Base-by-base conservation (phyloP, 2,888 invertebrate genomes). In the Drosophila paranaensis region DNA sequence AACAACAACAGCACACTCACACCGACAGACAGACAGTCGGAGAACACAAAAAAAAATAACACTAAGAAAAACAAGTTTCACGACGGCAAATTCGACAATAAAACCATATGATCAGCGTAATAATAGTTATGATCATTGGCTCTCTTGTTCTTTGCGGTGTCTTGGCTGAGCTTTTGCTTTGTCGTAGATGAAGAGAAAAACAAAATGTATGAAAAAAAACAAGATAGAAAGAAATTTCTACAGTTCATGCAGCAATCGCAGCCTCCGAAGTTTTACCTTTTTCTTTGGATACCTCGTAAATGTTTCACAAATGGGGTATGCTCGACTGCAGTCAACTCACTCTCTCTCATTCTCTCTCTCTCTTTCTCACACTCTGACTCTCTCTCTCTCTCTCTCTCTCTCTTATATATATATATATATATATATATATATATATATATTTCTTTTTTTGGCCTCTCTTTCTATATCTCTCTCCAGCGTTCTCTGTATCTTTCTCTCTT, bases 71-170 rank as follows among this genome's bases (percentile, higher is more conserved):
- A 85, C 84, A 84, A 85, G 84, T 85, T 85, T 82, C 61, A 40
- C 72, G 79, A 60, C 71, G 74, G 77, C 85, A 77, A 85, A 85
- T 82, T 82, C 84, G 88, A 84, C 84, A 82, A 87, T 84, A 87
- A 84, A 80, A 78, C 82, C 84, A 87, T 85, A 85, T 85, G 84
- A 85, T 85, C 84, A 82, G 82, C 76, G 82, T 87, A 84, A 85
- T 85, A 80, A 87, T 84, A 80, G 88, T 77, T 85, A 84, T 84
- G 84, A 85, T 84, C 82, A 87, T 84, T 83, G 79, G 71, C 68
- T 75, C 67, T 69, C 62, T 40, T 46, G 46, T 56, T 60, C 51
- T 60, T 56, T 56, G 45, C 57, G 53, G 53, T 35, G 20, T 37
- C 13, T 57, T 53, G 53, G 10, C 56, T 20, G 20, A 45, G 58